Conservation (phyloP, 2,888 invertebrate genomes). For the Torymus texanus region DNA sequence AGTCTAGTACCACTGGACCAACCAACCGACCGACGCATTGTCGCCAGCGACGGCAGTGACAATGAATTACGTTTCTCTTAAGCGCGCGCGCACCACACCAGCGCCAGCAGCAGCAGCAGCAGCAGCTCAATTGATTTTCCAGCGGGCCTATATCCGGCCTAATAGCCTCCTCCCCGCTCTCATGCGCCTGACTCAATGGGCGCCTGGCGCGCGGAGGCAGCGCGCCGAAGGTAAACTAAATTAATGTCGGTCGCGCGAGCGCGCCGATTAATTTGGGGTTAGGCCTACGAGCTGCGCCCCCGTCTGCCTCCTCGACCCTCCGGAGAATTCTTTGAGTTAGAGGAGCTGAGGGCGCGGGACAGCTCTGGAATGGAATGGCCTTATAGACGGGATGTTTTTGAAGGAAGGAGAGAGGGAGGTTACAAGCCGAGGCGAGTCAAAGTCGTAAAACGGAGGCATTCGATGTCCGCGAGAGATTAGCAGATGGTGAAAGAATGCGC, state of each 20-base stretch:
- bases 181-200: conserved; percentile 23
- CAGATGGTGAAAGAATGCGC: too few species aligned
- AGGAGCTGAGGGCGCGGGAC: too few species aligned
- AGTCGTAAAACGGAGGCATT: too few species aligned
- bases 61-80: conserved; percentile 52
- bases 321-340: too few species aligned
- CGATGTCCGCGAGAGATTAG: too few species aligned
- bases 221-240: conserved; percentile 24
- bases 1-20: neutral
- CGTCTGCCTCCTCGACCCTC: neutral
- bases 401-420: too few species aligned
- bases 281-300: too few species aligned
- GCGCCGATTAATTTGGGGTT: conserved; percentile 36
- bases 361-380: too few species aligned
- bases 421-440: too few species aligned
- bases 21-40: conserved; percentile 2
- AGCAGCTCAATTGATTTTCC: conserved; percentile 49
- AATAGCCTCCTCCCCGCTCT: conserved; percentile 31
- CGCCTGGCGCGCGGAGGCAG: neutral
- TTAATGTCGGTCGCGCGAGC: conserved; percentile 25
- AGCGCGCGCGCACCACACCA: conserved; percentile 2
- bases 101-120: neutral
- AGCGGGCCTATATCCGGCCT: conserved; percentile 32
- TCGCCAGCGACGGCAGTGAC: conserved; percentile 12
- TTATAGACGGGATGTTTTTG: too few species aligned